Evolutionary conservation across 2,888 invertebrate genomes (phyloP).

Genomic region (Ichneumon xanthorius): DNA sequence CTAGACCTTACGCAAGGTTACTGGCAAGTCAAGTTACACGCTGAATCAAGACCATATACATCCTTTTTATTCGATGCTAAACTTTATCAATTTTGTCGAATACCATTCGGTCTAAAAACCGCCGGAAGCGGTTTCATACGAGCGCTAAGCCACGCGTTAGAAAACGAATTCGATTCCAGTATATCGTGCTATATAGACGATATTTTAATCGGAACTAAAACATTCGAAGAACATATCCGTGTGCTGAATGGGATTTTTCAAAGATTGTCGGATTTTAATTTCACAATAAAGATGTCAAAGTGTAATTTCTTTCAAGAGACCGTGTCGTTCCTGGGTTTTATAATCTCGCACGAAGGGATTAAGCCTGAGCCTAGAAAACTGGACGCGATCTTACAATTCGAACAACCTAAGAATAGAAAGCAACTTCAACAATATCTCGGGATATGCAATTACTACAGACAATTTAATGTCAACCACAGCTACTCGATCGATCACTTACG

Average conservation of each 20-base stretch:
- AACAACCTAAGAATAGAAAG: neutral
- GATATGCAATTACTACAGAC: neutral
- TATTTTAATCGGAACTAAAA: slow-evolving; percentile 65
- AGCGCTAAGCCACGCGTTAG: slow-evolving; percentile 51
- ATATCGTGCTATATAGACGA: slow-evolving; percentile 9
- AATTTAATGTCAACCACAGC: neutral
- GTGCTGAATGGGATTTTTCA: slow-evolving; percentile 56
- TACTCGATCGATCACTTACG: neutral
- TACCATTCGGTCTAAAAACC: slow-evolving; percentile 74
- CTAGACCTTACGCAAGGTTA: neutral
- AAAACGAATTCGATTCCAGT: neutral
- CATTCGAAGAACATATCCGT: slow-evolving; percentile 67
- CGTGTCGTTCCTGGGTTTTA: neutral
- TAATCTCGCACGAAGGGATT: neutral
- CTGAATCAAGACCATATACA: slow-evolving; percentile 62
- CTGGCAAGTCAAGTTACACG: slow-evolving; percentile 31
- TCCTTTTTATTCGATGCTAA: slow-evolving; percentile 68
- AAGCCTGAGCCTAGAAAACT: neutral
- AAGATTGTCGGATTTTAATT: slow-evolving; percentile 41
- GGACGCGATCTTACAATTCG: neutral
- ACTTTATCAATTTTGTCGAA: slow-evolving; percentile 73
- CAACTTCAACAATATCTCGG: neutral
- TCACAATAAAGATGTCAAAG: neutral
- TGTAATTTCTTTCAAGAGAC: neutral
- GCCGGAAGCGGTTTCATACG: too few species aligned